These are phyloP conservation scores for Epinotia demarniana DNA, from an alignment of 2,888 invertebrate genomes.

Conservation along the genomic window DNA sequence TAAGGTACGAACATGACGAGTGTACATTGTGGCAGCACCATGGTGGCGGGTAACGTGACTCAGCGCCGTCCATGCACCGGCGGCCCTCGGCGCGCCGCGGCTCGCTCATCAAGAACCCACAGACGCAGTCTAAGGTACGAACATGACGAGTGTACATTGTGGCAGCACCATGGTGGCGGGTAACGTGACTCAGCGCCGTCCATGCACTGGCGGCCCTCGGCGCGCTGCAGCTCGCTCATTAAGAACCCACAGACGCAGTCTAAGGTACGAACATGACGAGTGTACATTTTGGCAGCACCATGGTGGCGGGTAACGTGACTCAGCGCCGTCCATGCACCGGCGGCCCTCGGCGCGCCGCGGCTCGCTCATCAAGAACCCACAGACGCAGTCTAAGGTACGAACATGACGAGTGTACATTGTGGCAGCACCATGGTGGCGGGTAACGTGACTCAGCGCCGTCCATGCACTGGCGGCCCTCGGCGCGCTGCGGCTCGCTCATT, in stretches of 20 bases:
- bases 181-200: too few relatives aligned
- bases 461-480: slow-evolving; percentile 83
- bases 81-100: slow-evolving; percentile 84
- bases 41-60: slow-evolving; percentile 81
- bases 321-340: slow-evolving; percentile 81
- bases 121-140: slow-evolving; percentile 80
- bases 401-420: not conserved
- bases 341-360: slow-evolving; percentile 85
- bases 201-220: slow-evolving; percentile 83
- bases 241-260: slow-evolving; percentile 82
- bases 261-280: slow-evolving; percentile 60
- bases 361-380: slow-evolving; percentile 83
- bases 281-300: slow-evolving; percentile 55
- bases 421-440: slow-evolving; percentile 72
- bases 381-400: slow-evolving; percentile 77
- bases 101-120: slow-evolving; percentile 83
- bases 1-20: slow-evolving; percentile 60
- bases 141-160: too few relatives aligned
- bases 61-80: slow-evolving; percentile 81
- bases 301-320: slow-evolving; percentile 79
- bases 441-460: slow-evolving; percentile 80
- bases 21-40: slow-evolving; percentile 48
- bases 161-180: too few relatives aligned
- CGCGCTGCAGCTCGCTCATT: slow-evolving; percentile 84
- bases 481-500: slow-evolving; percentile 84